These are phyloP conservation scores for Phalangium opilio DNA, from an alignment of 2,888 invertebrate genomes.

Conservation along the genomic window DNA sequence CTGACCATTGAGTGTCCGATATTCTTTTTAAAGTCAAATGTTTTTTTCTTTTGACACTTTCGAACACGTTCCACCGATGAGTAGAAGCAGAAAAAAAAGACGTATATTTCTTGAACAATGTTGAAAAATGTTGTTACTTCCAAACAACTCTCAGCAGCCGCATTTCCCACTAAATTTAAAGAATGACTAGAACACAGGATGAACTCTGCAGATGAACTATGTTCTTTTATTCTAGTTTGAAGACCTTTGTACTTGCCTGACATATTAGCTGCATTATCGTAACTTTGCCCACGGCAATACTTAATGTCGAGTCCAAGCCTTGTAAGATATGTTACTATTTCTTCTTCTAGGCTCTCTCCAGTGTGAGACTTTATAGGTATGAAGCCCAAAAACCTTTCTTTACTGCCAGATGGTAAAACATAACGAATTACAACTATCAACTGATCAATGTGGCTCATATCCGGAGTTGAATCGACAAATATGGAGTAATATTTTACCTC, in stretches of 20 bases:
- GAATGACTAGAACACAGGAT: background rate
- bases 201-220: background rate
- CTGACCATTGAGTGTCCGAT: conserved; percentile 3
- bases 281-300: background rate
- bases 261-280: conserved; percentile 1
- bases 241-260: background rate
- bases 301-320: background rate
- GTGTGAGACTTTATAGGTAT: background rate
- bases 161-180: background rate
- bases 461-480: conserved; percentile 24
- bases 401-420: conserved; percentile 10
- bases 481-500: conserved; percentile 18
- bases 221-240: background rate
- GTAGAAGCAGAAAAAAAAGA: background rate
- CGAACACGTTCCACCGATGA: background rate
- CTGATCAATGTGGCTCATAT: conserved; percentile 25
- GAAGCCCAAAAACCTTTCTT: conserved; percentile 5
- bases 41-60: too few relatives aligned
- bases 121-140: background rate
- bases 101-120: background rate
- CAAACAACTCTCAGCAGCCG: background rate
- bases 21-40: background rate
- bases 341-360: background rate
- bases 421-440: conserved; percentile 25
- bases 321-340: background rate